These are phyloP conservation scores for Lepeophtheirus salmonis DNA, from an alignment of 1,140 invertebrate species.

Conservation along the genomic window DNA sequence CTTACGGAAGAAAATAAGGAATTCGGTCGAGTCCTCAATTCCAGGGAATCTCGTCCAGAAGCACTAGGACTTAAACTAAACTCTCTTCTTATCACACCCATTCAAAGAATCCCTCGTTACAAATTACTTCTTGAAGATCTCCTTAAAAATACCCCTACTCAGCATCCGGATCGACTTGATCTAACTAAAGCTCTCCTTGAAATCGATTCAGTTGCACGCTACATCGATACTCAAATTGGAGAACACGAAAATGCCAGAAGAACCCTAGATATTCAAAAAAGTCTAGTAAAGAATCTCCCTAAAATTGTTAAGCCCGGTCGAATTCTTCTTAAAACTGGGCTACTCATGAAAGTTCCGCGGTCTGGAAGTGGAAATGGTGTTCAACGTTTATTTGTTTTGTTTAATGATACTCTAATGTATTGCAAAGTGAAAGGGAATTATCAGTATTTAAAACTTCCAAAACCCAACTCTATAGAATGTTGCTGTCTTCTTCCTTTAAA, in stretches of 20 bases:
- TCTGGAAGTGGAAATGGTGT: constrained; percentile 26
- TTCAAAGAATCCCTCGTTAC: constrained; percentile 53
- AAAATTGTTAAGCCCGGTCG: constrained; percentile 46
- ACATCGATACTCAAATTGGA: constrained; percentile 47
- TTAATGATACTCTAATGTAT: constrained; percentile 30
- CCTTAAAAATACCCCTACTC: constrained; percentile 36
- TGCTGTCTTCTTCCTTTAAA: constrained; percentile 29
- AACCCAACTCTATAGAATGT: constrained; percentile 25
- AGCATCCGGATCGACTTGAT: constrained; percentile 32
- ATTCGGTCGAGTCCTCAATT: constrained; percentile 33
- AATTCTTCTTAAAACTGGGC: constrained; percentile 45
- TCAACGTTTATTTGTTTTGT: constrained; percentile 30
- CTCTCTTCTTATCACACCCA: constrained; percentile 48
- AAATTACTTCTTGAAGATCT: constrained; percentile 47
- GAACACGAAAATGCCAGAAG: constrained; percentile 49
- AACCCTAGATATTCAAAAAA: constrained; percentile 43
- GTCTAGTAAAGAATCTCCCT: constrained; percentile 36
- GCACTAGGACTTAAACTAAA: constrained; percentile 42
- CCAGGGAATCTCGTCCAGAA: constrained; percentile 47
- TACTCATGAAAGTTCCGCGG: constrained; percentile 40
- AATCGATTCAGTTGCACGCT: constrained; percentile 42
- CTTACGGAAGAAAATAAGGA: constrained; percentile 36
- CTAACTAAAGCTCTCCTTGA: constrained; percentile 41
- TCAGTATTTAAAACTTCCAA: constrained; percentile 14
- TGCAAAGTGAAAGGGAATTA: constrained; percentile 24